These are phyloP conservation scores for Drosophila dunni DNA, from an alignment of 1,140 invertebrate species.

Conservation along the genomic window DNA sequence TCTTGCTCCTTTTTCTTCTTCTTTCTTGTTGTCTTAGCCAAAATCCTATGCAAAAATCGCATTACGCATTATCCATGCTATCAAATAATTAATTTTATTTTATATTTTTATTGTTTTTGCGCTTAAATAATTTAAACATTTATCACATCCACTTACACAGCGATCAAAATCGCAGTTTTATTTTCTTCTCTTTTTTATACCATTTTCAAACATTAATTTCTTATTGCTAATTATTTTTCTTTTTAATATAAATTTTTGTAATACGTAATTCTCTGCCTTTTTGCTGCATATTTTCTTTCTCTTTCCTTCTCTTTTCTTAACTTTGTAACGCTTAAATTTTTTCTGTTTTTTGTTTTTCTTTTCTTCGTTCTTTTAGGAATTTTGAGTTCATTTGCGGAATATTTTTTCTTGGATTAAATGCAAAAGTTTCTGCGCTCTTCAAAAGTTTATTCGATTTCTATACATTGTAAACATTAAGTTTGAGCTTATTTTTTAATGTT, in stretches of 20 bases:
- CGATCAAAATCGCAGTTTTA: constrained; percentile 75
- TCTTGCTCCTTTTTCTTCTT: not conserved
- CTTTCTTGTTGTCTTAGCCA: constrained; percentile 35
- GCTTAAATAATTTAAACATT: constrained; percentile 84
- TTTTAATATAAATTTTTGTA: constrained; percentile 33
- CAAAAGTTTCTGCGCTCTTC: constrained; percentile 24
- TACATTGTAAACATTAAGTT: constrained; percentile 35
- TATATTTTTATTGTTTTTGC: constrained; percentile 70
- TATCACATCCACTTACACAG: constrained; percentile 84
- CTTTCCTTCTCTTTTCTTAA: constrained; percentile 51
- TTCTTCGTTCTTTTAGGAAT: constrained; percentile 62
- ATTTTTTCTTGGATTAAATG: constrained; percentile 46
- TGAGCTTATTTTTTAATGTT: constrained; percentile 1
- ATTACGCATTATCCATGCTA: constrained; percentile 58
- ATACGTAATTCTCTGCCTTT: constrained; percentile 54
- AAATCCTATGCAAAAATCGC: constrained; percentile 77
- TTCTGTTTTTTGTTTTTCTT: constrained; percentile 21
- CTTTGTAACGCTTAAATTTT: constrained; percentile 55
- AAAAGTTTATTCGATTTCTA: constrained; percentile 35
- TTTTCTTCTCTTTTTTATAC: constrained; percentile 13
- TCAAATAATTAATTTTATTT: constrained; percentile 65
- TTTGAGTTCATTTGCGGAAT: constrained; percentile 78
- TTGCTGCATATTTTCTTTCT: constrained; percentile 41
- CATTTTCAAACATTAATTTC: constrained; percentile 32
- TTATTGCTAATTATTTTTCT: constrained; percentile 34